Evolutionary conservation across 2,888 invertebrate species (phyloP).

Genomic region (Andrena camellia): DNA sequence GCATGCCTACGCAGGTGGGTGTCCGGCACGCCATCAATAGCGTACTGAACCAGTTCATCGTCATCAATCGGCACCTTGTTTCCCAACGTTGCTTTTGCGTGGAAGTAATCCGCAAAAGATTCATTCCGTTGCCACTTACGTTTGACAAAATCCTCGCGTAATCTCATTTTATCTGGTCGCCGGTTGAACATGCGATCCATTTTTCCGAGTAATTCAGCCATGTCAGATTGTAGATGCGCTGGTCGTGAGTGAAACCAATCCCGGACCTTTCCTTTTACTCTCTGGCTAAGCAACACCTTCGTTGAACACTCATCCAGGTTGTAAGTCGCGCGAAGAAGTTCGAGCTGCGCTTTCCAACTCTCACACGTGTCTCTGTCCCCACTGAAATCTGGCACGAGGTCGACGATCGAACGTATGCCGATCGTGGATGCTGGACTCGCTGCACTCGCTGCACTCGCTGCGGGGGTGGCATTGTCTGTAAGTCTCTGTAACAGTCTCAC

Average conservation of each 20-base stretch:
- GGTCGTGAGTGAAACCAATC: constrained; percentile 9
- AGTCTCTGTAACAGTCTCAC: neutral
- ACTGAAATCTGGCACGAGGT: neutral
- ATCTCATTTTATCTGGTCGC: neutral
- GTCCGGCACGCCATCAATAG: neutral
- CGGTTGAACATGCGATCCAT: constrained; percentile 1
- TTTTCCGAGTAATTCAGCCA: neutral
- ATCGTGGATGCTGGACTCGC: neutral
- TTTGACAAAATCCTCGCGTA: neutral
- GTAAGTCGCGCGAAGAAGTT: neutral
- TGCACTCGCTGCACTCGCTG: neutral
- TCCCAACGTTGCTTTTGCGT: neutral
- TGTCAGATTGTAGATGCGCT: neutral
- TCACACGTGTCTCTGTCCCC: neutral
- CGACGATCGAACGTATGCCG: constrained; percentile 1
- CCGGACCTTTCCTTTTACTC: neutral
- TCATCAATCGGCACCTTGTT: constrained; percentile 8
- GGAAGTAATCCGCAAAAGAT: constrained; percentile 12
- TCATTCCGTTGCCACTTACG: neutral
- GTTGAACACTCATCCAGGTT: neutral
- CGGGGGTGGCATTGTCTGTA: neutral
- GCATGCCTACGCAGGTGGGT: neutral
- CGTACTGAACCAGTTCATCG: neutral
- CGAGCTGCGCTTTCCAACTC: neutral
- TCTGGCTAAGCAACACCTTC: neutral